phyloP scores from a whole-genome alignment of 2,888 invertebrate species.

The Cosmorhoe ocellata region DNA sequence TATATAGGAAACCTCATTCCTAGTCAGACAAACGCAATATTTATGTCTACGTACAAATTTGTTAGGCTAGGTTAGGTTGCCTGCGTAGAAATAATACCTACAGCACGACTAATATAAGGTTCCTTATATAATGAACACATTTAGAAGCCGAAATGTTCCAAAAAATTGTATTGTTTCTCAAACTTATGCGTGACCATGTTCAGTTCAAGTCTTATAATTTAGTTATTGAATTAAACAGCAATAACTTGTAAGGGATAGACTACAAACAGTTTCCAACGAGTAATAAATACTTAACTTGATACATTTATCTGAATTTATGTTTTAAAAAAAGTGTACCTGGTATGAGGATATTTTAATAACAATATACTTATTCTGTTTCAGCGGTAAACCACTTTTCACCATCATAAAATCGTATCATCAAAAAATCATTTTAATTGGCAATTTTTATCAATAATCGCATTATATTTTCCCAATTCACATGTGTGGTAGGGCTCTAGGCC shows the following conservation, averaged over 20 bases:
- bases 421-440: too few species aligned
- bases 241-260: not conserved
- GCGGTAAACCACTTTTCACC: too few species aligned
- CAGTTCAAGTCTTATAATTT: slow-evolving; percentile 1
- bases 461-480: not conserved
- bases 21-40: slow-evolving; percentile 1
- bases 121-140: not conserved
- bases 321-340: too few species aligned
- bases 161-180: not conserved
- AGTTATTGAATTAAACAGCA: not conserved
- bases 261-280: too few species aligned
- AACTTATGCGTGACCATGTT: too few species aligned
- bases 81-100: slow-evolving; percentile 15
- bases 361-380: too few species aligned
- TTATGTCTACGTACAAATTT: slow-evolving; percentile 7
- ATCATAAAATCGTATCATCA: too few species aligned
- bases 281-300: too few species aligned
- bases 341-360: too few species aligned
- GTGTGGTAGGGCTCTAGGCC: slow-evolving; percentile 2
- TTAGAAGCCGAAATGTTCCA: not conserved
- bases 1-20: not conserved
- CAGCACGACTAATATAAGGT: not conserved
- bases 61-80: slow-evolving; percentile 26
- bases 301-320: too few species aligned
- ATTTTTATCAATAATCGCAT: too few species aligned